Base-by-base conservation (phyloP, 2,797 vertebrate species). In the Bradypodion ventrale region DNA sequence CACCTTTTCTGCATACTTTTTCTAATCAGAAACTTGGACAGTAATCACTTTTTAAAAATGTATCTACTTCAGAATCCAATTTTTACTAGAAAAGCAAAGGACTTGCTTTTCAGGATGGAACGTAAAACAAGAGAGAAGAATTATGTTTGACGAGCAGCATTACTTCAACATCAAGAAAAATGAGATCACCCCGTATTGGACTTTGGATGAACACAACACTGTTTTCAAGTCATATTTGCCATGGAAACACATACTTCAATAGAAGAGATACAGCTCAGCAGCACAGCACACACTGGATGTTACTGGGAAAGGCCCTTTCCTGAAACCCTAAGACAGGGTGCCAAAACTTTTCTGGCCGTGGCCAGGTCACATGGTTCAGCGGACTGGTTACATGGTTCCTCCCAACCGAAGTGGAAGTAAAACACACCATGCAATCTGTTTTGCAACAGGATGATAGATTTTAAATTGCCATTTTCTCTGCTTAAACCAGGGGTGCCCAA, bases 111-210 rank as follows among this genome's bases (percentile, higher is more conserved):
- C 52, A 59, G 12, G 32, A n/a, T 6, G 49, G n/a, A 23, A 56
- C 59, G 37, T 32, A 74, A 85, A 74, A 62, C 16, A 68, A 7
- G 16, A 40, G 35, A 40, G 62, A 83, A 75, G 81, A 12, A 80
- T 74, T 46, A 78, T 85, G 83, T 88, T 81, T 62, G 83, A 63
- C 29, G 84, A 16, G 12, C 2, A 42, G 25, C n/a, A 84, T 80
- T 75, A 29, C 62, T 44, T 69, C 52, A 44, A 2, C 6, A 25
- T 32, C 60, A 63, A 52, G 13, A 66, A 80, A 32, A 32, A 60
- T 21, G 29, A 44, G n/a, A 32, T 27, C 49, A 60, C 40, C 52
- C n/a, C 77, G 59, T 59, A 7, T 25, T 60, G 16, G 6, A 76
- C 25, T 69, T 46, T 32, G 13, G 46, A 83, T 59, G 65, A 37